Percentiles rank a stretch among this genome's conserved stretches.
Evolutionary conservation across 2,888 invertebrate genomes (phyloP).

Genomic region (Mactromeris polynyma): DNA sequence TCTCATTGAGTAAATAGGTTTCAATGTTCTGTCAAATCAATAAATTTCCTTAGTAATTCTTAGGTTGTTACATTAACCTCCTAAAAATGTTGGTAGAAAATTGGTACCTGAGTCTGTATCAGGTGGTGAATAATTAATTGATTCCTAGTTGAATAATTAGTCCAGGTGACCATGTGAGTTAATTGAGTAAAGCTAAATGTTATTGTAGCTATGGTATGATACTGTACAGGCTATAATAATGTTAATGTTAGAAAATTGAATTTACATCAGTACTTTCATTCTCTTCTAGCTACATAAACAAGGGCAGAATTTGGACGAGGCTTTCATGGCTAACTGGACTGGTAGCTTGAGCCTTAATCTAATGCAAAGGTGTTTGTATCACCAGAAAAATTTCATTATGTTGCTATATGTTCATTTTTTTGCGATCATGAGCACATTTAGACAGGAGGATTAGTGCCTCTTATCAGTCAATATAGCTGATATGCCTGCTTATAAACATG

Average conservation of each 20-base stretch:
- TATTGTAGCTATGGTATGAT: background rate
- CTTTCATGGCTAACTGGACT: too few species aligned
- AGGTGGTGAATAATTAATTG: conserved; percentile 3
- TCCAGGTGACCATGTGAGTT: background rate
- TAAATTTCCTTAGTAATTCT: background rate
- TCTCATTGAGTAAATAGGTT: background rate
- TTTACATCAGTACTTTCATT: too few species aligned
- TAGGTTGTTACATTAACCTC: background rate
- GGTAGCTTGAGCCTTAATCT: too few species aligned
- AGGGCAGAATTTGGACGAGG: too few species aligned
- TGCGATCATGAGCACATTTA: too few species aligned
- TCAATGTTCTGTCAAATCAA: background rate
- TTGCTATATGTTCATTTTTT: too few species aligned
- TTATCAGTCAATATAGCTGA: too few species aligned
- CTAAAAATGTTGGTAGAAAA: background rate
- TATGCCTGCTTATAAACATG: too few species aligned
- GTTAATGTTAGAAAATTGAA: background rate
- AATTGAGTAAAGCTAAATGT: background rate
- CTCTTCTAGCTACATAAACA: too few species aligned
- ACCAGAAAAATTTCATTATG: too few species aligned
- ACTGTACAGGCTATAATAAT: background rate
- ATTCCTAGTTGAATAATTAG: background rate
- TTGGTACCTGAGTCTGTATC: background rate
- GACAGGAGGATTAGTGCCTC: too few species aligned
- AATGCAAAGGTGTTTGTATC: too few species aligned